Evolutionary conservation across 1,140 invertebrate genomes (phyloP).

Genomic region (Centruroides vittatus): DNA sequence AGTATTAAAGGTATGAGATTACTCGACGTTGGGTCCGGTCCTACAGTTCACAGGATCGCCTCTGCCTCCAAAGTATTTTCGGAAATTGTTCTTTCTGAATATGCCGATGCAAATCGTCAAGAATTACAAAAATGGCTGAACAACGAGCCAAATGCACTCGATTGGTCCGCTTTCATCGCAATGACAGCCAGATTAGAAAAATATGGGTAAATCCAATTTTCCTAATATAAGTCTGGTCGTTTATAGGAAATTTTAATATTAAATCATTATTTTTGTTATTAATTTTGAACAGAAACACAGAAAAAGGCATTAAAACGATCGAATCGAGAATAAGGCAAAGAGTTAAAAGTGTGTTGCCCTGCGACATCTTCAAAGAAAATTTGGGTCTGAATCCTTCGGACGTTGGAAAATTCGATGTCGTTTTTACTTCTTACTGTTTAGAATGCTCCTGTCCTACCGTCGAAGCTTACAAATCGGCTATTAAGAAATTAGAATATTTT

Average conservation of each 20-base stretch:
- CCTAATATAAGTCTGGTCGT: too few species aligned
- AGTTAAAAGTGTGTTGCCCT: conserved; percentile 1
- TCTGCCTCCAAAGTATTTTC: background rate
- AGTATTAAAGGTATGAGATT: background rate
- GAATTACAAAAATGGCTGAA: conserved; percentile 3
- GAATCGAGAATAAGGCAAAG: conserved; percentile 1
- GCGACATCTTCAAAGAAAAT: conserved; percentile 1
- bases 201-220: background rate
- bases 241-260: too few species aligned
- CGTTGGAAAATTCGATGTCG: background rate
- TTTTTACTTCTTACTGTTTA: background rate
- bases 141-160: background rate
- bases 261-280: too few species aligned
- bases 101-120: conserved; percentile 2
- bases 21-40: conserved; percentile 4
- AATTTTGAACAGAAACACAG: background rate
- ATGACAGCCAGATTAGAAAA: background rate
- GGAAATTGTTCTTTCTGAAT: conserved; percentile 2
- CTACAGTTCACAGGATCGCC: conserved; percentile 4
- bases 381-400: background rate
- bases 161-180: conserved; percentile 1
- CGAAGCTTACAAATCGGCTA: too few species aligned
- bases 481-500: too few species aligned
- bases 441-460: too few species aligned
- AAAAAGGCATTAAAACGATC: background rate